Base-by-base conservation (phyloP, 1,140 invertebrate species). In the Drosophila leontia region DNA sequence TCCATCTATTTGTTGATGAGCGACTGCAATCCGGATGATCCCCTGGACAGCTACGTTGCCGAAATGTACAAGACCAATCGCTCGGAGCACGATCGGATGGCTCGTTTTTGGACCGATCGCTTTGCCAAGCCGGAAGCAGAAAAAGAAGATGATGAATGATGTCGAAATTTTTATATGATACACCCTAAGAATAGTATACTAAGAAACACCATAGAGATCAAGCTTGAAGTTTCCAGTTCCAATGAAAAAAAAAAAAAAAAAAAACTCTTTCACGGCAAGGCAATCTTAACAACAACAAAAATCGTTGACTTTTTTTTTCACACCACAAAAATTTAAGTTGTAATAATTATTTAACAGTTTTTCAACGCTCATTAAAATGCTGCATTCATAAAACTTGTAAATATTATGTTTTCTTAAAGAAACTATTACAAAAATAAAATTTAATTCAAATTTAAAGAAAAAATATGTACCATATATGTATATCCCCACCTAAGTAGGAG, bases 11-110 rank as follows among this genome's bases (percentile, higher is more conserved):
- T 91, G 26, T 77, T 91, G 1, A 78, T 91, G 41, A 48, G 58
- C 19, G 87, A 91, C 4, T 90, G 86, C 41, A 91, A 91, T 78
- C 80, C 86, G 0, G 41, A 80, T 9, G 86, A 90, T 82, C 86
- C 86, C 0, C 56, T 90, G 0, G 82, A 80, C 23, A 69, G 77
- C 23, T 68, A 58, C 55, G 80, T 91, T 26, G 86, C 86, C 39
- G 86, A 90, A 12, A 82, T 86, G 55, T 91, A 91, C 50, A 78
- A 84, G 13, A 44, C 9, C 41, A 77, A 91, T 65, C 86, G 86
- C 35, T 50, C 44, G 44, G 81, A 91, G 64, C 86, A 90, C 53
- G 86, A 90, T 32, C 77, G 59, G 12, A 60, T 82, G 0, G 86
- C 86, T 0, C 72, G 79, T 0, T 50, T 58, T 19, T 90, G 86